phyloP scores from a whole-genome alignment of 2,888 invertebrate species.

The Hylaea fasciaria region DNA sequence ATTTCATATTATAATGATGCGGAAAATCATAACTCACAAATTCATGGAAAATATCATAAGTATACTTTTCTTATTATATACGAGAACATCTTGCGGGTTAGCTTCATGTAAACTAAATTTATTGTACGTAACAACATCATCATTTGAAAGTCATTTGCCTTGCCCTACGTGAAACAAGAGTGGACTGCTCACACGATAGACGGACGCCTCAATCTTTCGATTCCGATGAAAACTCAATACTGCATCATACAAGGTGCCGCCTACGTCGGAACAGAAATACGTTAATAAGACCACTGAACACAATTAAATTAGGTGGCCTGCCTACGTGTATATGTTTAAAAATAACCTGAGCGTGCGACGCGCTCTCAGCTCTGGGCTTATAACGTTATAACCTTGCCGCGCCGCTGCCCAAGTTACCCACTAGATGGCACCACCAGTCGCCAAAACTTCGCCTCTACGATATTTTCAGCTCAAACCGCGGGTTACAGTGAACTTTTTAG shows the following conservation, averaged over 20 bases:
- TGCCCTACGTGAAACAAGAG: too few species aligned
- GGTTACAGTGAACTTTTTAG: background rate
- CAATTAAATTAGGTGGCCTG: conserved; percentile 51
- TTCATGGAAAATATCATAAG: too few species aligned
- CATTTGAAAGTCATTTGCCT: too few species aligned
- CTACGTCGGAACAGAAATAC: conserved; percentile 35
- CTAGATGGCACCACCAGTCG: conserved; percentile 69
- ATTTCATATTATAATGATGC: too few species aligned
- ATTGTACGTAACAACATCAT: too few species aligned
- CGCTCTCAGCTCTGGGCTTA: conserved; percentile 35
- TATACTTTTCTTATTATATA: too few species aligned
- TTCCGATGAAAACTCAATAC: conserved; percentile 1
- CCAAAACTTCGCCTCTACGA: conserved; percentile 47
- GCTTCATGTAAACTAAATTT: too few species aligned
- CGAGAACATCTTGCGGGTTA: too few species aligned
- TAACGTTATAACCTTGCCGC: conserved; percentile 42
- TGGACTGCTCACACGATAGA: too few species aligned
- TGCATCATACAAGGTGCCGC: conserved; percentile 9
- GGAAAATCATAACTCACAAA: too few species aligned
- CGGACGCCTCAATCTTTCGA: background rate
- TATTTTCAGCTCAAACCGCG: conserved; percentile 10
- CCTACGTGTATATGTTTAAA: conserved; percentile 44
- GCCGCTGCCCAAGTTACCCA: conserved; percentile 64
- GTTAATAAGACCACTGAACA: conserved; percentile 39
- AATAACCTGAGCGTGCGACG: conserved; percentile 40